A percentile compares a stretch with the other conserved stretches of the same genome.
Conservation (phyloP, 2,888 invertebrate species). For the Meta bourneti region DNA sequence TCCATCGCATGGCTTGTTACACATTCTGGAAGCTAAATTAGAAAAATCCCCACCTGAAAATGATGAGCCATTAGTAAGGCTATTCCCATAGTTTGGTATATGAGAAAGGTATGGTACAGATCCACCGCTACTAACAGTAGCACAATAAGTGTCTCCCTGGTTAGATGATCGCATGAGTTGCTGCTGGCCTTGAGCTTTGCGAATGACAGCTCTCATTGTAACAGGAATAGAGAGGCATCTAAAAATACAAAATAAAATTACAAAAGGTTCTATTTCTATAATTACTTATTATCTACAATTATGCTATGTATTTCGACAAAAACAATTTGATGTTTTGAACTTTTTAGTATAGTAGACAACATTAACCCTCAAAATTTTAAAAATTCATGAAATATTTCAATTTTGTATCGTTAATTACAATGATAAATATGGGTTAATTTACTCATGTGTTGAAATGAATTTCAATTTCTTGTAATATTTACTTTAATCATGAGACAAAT, state of each 20-base stretch:
- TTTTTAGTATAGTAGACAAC: too few species aligned
- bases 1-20: slow-evolving; percentile 68
- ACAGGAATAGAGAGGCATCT: slow-evolving; percentile 94
- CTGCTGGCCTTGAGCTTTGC: slow-evolving; percentile 80
- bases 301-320: not conserved
- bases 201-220: slow-evolving; percentile 92
- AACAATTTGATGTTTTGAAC: not conserved
- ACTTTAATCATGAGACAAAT: too few species aligned
- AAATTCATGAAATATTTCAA: too few species aligned
- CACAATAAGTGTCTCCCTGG: slow-evolving; percentile 77
- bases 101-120: slow-evolving; percentile 75
- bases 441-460: too few species aligned
- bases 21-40: slow-evolving; percentile 75
- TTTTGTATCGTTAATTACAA: too few species aligned
- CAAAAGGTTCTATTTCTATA: not conserved
- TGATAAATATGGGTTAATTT: too few species aligned
- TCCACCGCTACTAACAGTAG: slow-evolving; percentile 64
- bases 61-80: slow-evolving; percentile 74
- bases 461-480: too few species aligned
- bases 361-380: too few species aligned
- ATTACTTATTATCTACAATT: not conserved
- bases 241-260: slow-evolving; percentile 59
- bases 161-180: slow-evolving; percentile 69
- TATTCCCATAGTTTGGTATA: slow-evolving; percentile 74
- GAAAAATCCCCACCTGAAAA: slow-evolving; percentile 76